Conservation (phyloP, 2,888 invertebrate species). For the Brenthis daphne region DNA sequence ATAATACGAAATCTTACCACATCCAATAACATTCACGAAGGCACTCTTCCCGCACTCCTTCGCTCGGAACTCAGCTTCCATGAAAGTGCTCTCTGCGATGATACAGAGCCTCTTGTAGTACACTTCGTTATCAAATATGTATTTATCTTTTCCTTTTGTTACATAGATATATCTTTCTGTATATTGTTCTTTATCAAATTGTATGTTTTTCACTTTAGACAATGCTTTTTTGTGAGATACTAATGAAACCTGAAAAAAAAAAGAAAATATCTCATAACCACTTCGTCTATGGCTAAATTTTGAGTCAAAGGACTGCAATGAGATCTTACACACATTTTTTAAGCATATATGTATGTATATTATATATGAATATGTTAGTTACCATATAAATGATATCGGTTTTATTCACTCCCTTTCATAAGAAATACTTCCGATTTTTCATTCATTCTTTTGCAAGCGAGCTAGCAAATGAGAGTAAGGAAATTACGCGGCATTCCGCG, state of each 20-base stretch:
- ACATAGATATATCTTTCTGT: conserved; percentile 43
- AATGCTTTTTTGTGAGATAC: background rate
- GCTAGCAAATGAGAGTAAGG: too few relatives aligned
- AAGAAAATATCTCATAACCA: background rate
- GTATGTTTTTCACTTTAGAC: conserved; percentile 6
- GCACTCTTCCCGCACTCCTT: conserved; percentile 70
- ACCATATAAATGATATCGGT: too few relatives aligned
- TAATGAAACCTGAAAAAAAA: conserved; percentile 10
- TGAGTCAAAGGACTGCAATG: too few relatives aligned
- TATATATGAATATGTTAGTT: too few relatives aligned
- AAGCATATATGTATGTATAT: too few relatives aligned
- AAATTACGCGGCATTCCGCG: too few relatives aligned
- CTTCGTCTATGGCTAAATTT: background rate
- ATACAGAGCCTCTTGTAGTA: conserved; percentile 72
- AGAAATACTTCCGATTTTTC: too few relatives aligned
- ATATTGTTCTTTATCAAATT: conserved; percentile 39
- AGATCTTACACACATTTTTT: too few relatives aligned
- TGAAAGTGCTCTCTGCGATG: conserved; percentile 79
- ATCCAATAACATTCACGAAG: conserved; percentile 84
- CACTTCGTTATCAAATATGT: conserved; percentile 48
- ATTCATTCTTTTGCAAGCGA: too few relatives aligned
- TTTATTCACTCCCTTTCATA: too few relatives aligned
- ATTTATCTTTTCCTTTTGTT: conserved; percentile 11
- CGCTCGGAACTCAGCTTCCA: conserved; percentile 82
- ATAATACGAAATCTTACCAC: conserved; percentile 60